Evolutionary conservation across 2,888 invertebrate species (phyloP), one percentile per base, ranked within the genome.

Genomic region (Electrophaes corylata): DNA sequence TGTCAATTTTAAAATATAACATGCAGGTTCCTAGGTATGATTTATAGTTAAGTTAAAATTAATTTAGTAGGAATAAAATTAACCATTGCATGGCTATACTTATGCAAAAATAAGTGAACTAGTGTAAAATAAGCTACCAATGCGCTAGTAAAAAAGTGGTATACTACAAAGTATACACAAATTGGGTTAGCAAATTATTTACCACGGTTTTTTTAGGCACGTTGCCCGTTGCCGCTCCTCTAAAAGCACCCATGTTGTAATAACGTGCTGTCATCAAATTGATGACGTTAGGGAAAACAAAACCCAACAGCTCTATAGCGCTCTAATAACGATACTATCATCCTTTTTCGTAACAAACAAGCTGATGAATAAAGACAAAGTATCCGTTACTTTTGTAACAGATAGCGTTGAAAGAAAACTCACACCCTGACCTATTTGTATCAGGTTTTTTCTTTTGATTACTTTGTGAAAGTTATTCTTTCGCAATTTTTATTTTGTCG

Each of bases 231-330:
- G n/a, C n/a, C n/a, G n/a, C n/a, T n/a, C n/a, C n/a, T n/a, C n/a
- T 29, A 29, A 43, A 51, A 51, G 23, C 41, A 33, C 51, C 35
- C 23, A 11, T 26, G 2, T n/a, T 37, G 26, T 52, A 37, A 20
- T 43, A 31, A 44, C 23, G 12, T 18, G 52, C 19, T n/a, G 35
- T 54, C 35, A 52, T 53, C 40, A 58, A 58, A 62, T 56, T 62
- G 56, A 62, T 62, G 43, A 59, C 40, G 50, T 52, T 52, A 62
- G 52, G 52, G 56, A 58, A 55, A 62, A 58, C 49, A 53, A 59
- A 56, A 53, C 16, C 14, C 41, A 53, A 45, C 49, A 40, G 37
- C 43, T 39, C 49, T 20, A 54, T 54, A 54, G 20, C 45, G 35
- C 37, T 53, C 45, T 49, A 43, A 46, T 50, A 50, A 53, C 26